Conservation (phyloP, 2,113 vertebrate species). For the Tenebrosternarchus preto region DNA sequence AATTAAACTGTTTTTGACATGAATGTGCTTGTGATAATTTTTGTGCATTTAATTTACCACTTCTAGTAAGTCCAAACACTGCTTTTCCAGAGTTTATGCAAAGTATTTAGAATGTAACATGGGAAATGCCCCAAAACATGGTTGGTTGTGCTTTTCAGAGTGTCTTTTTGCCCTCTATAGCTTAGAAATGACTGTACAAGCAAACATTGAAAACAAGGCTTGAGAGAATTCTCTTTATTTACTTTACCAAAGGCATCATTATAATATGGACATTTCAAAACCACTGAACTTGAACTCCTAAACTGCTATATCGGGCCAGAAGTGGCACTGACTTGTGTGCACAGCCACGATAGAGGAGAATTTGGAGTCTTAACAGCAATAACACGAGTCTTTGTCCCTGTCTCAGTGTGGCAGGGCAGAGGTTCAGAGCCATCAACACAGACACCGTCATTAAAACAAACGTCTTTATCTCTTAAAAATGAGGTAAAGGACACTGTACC, state of each 20-base stretch:
- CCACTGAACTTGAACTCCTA: conserved; percentile 55
- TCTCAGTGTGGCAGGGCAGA: background rate
- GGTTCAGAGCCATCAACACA: conserved; percentile 45
- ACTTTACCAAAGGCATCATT: conserved; percentile 69
- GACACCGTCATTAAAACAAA: conserved; percentile 57
- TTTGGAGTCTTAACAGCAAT: conserved; percentile 37
- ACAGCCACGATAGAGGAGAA: conserved; percentile 35
- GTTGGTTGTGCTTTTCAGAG: too few relatives aligned
- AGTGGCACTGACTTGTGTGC: conserved; percentile 11
- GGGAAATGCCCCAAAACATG: too few relatives aligned
- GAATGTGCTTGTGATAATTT: too few relatives aligned
- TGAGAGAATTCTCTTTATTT: conserved; percentile 51
- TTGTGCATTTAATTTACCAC: too few relatives aligned
- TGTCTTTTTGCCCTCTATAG: too few relatives aligned
- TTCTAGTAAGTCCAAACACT: too few relatives aligned
- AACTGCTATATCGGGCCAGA: conserved; percentile 50
- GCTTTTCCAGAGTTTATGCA: too few relatives aligned
- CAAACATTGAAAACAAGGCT: background rate
- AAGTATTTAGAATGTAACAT: too few relatives aligned
- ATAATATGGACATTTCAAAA: conserved; percentile 72
- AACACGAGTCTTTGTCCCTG: conserved; percentile 32
- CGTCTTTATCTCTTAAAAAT: conserved; percentile 50
- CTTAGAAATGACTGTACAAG: background rate
- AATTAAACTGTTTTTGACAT: conserved; percentile 5
- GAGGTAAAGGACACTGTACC: conserved; percentile 55